Evolutionary conservation across 2,797 vertebrate genomes (phyloP), one percentile per base, ranked within the genome.

Genomic region (Myotis findleyi): DNA sequence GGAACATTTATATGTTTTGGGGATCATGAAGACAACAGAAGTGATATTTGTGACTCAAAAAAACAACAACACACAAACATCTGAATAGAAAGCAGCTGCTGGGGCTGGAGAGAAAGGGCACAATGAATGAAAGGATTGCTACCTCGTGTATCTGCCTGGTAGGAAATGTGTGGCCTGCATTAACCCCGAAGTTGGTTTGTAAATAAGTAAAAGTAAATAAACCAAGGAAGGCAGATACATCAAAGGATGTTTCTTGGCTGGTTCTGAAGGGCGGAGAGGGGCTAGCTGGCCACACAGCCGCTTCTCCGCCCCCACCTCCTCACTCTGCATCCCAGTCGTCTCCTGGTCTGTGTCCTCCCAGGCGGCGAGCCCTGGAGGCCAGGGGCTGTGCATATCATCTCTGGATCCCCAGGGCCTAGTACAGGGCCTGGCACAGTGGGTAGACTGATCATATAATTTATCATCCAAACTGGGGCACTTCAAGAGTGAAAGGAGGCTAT

Each of bases 151-250:
- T 5, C 51, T 23, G 44, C 21, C n/a, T 4, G 8, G 68, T 18
- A 25, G 55, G 5, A 76, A 51, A 41, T 17, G 53, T 13, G 4
- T 18, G 23, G 36, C 41, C 21, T 20, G n/a, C 72, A 75, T 13
- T 53, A 69, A 53, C 55, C 33, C 36, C 14, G 4, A n/a, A 20
- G 44, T 27, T 23, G 4, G 53, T 79, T 72, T 53, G 38, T 86
- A 72, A 92, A 49, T 83, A 84, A 82, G 33, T 16, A 49, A 41
- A 90, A 80, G 33, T 69, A 64, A 83, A 55, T 23, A 66, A 57
- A 30, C 23, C 55, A 59, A 68, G 69, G 71, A 77, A 30, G 20
- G 23, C 13, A 49, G 33, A 33, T 62, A 36, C 14, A n/a, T n/a
- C 73, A 12, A 44, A 90, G 44, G n/a, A 3, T 36, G 9, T 25